Conservation (phyloP, 2,888 invertebrate species). For the Trachelus tabidus region DNA sequence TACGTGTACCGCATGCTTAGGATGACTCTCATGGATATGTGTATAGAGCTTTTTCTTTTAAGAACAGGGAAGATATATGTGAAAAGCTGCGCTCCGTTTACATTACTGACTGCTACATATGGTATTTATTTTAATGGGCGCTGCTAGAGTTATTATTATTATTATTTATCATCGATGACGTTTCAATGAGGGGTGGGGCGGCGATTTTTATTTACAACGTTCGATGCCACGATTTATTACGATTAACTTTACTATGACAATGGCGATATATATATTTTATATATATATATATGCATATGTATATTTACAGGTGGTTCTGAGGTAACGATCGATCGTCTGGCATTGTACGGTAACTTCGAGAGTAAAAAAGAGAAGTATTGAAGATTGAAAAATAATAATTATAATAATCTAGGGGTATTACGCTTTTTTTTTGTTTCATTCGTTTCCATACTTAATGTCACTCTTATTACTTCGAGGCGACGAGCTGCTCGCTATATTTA, state of each 20-base stretch:
- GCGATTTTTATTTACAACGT: not conserved
- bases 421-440: not conserved
- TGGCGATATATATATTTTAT: not conserved
- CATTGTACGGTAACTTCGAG: not conserved
- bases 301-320: not conserved
- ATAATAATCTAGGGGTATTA: not conserved
- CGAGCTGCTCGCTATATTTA: not conserved
- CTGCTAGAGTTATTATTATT: not conserved
- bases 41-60: slow-evolving; percentile 7
- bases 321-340: not conserved
- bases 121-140: not conserved
- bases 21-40: slow-evolving; percentile 16
- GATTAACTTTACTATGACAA: not conserved
- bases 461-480: not conserved
- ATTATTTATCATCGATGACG: not conserved
- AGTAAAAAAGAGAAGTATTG: not conserved
- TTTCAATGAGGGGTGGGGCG: not conserved
- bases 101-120: not conserved
- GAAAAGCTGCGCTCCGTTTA: not conserved
- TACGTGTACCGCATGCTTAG: not conserved
- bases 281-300: not conserved
- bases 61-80: not conserved
- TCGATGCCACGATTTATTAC: not conserved
- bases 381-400: not conserved
- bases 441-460: not conserved